A percentile compares a stretch with the other conserved stretches of the same genome.
phyloP scores from a whole-genome alignment of 2,113 vertebrate species.

The Cygnus atratus region DNA sequence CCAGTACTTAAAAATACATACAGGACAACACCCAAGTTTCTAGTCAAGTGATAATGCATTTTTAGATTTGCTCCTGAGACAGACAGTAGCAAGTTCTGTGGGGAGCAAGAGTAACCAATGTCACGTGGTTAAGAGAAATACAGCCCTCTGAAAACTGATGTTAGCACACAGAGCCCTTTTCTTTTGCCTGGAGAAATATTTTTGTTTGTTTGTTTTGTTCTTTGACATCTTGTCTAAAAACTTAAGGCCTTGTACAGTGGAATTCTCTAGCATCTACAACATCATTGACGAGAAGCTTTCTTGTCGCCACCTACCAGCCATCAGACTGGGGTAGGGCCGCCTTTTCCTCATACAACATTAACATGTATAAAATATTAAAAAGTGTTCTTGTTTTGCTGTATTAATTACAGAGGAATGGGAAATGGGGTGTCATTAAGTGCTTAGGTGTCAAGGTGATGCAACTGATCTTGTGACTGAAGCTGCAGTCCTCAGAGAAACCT shows the following conservation, averaged over 20 bases:
- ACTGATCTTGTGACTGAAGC: not conserved
- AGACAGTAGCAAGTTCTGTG: not conserved
- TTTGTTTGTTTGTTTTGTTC: not conserved
- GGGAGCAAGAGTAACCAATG: not conserved
- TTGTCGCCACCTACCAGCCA: not conserved
- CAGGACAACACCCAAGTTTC: not conserved
- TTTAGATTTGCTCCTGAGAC: not conserved
- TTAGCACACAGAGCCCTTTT: not conserved
- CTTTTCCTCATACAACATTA: not conserved
- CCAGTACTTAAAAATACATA: not conserved
- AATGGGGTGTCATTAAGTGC: not conserved
- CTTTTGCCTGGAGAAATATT: not conserved
- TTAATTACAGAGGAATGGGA: not conserved
- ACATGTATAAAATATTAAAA: not conserved
- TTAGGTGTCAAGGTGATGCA: not conserved
- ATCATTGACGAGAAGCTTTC: not conserved
- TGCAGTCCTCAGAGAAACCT: not conserved
- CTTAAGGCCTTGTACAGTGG: not conserved
- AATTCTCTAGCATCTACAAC: not conserved
- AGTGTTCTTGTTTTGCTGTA: not conserved
- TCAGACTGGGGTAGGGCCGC: not conserved
- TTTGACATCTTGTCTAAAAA: not conserved
- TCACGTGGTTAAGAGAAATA: not conserved
- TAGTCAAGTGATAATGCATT: not conserved
- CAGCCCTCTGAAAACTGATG: not conserved